phyloP scores from a whole-genome alignment of 2,888 invertebrate genomes.

The Cenopis cana region DNA sequence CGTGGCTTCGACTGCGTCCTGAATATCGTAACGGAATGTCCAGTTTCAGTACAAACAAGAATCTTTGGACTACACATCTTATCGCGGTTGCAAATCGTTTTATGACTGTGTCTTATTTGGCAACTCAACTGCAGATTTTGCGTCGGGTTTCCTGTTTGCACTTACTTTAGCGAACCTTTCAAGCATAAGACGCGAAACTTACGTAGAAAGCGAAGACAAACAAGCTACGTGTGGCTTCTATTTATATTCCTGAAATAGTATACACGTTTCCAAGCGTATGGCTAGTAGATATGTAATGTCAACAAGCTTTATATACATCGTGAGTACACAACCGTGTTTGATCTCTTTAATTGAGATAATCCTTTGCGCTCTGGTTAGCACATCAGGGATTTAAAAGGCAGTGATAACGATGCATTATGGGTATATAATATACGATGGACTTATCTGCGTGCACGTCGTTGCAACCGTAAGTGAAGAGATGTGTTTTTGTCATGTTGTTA shows the following conservation, averaged over 20 bases:
- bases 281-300: slow-evolving; percentile 41
- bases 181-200: slow-evolving; percentile 10
- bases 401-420: slow-evolving; percentile 20
- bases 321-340: slow-evolving; percentile 50
- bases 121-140: not conserved
- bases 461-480: not conserved
- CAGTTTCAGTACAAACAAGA: slow-evolving; percentile 16
- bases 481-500: not conserved
- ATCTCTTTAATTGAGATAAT: slow-evolving; percentile 53
- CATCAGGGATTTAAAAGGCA: slow-evolving; percentile 29
- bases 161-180: slow-evolving; percentile 25
- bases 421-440: not conserved
- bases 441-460: not conserved
- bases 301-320: slow-evolving; percentile 50
- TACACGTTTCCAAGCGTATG: slow-evolving; percentile 34
- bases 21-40: slow-evolving; percentile 9
- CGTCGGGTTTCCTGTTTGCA: slow-evolving; percentile 17
- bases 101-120: not conserved
- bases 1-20: not conserved
- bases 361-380: slow-evolving; percentile 47
- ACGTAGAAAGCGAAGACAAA: slow-evolving; percentile 36
- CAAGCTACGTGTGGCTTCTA: slow-evolving; percentile 23
- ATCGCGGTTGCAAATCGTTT: slow-evolving; percentile 16
- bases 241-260: slow-evolving; percentile 33
- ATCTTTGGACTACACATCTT: slow-evolving; percentile 2